Conservation (phyloP, 2,888 invertebrate genomes). For the Rutpela maculata region DNA sequence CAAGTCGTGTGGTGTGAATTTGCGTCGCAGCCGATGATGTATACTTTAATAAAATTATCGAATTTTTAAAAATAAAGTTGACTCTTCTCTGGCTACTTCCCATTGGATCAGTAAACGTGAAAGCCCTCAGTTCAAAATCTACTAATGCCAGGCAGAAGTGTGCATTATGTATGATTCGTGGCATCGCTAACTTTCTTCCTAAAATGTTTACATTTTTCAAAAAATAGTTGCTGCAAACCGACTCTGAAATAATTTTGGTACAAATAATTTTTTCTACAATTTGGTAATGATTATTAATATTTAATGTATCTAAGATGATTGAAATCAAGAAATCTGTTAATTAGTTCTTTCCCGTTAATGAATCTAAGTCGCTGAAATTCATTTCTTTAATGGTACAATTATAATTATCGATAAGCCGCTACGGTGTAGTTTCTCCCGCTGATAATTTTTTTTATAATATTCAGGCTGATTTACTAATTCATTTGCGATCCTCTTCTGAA, state of each 20-base stretch:
- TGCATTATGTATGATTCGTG: neutral
- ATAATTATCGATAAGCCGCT: neutral
- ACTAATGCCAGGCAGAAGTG: neutral
- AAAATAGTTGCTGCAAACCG: conserved; percentile 3
- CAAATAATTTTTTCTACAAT: conserved; percentile 4
- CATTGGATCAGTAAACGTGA: neutral
- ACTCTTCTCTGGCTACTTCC: neutral
- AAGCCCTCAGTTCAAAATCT: no score
- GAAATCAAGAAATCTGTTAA: neutral
- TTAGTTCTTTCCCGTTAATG: neutral
- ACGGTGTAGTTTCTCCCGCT: neutral
- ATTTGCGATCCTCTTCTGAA: neutral
- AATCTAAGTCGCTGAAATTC: neutral
- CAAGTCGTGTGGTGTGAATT: no score
- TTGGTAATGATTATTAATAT: neutral
- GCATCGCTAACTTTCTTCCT: neutral
- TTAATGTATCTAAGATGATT: neutral
- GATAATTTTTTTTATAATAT: neutral
- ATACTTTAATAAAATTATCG: no score
- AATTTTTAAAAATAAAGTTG: no score
- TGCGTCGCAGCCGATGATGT: no score
- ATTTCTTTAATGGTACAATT: neutral
- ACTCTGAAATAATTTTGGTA: neutral
- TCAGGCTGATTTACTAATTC: neutral
- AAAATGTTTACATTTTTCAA: no score